Evolutionary conservation across 2,888 invertebrate genomes (phyloP), one percentile per base, ranked within the genome.

Genomic region (Saturnia japonica): DNA sequence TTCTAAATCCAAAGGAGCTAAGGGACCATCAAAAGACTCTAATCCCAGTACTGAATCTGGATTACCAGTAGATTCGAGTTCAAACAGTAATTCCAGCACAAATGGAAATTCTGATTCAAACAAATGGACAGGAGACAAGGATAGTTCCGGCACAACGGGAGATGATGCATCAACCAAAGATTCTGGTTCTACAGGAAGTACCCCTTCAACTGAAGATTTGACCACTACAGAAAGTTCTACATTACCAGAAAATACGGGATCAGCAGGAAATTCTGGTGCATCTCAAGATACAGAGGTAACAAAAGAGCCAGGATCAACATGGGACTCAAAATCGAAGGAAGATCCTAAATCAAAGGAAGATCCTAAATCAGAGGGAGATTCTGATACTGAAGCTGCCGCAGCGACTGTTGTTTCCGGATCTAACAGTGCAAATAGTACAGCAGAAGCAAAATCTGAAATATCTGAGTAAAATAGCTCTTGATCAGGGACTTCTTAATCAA

Each of bases 371-470:
- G 54, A 47, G n/a, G 45, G n/a, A 47, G 62, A 47, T 54, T 28
- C 12, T n/a, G 68, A 68, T 11, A 7, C 70, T 12, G 45, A 64
- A 67, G 28, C 71, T 34, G 69, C 45, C 64, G 19, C 67, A 14
- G 16, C 71, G 51, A 57, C 47, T 57, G 45, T 64, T 51, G n/a
- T 19, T 16, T 16, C 57, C 14, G 28, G 28, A 42, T 22, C 66
- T 34, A 22, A 1, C 11, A 54, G 12, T 19, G 34, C n/a, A 22
- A 11, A 22, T 54, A 54, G 22, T 54, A 11, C 54, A 22, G 54
- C 9, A n/a, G 22, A 8, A 54, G n/a, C 54, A 1, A 12, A 22
- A 54, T n/a, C 22, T n/a, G 9, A 19, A 54, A 19, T n/a, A 9
- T 7, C 22, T n/a, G 54, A 7, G 2, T n/a, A 22, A 8, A 12